Conservation (phyloP, 2,888 invertebrate genomes). For the Drosophila rubida region DNA sequence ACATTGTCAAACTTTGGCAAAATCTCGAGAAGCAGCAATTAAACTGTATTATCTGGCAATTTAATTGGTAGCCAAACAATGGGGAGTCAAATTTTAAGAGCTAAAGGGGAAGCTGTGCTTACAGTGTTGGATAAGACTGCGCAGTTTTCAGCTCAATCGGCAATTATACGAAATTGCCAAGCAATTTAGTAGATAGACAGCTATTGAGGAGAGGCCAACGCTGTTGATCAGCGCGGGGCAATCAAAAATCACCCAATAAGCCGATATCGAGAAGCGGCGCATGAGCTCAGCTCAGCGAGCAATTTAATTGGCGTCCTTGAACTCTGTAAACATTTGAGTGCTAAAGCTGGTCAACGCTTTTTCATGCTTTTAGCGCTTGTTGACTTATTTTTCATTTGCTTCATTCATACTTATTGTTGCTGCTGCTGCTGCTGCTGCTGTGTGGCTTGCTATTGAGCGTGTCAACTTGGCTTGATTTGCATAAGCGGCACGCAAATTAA, state of each 20-base stretch:
- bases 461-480: slow-evolving; percentile 62
- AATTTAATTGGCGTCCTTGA: slow-evolving; percentile 51
- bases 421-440: slow-evolving; percentile 21
- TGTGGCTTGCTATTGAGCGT: slow-evolving; percentile 50
- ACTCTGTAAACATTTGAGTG: slow-evolving; percentile 38
- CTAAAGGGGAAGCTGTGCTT: neutral
- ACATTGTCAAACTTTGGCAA: slow-evolving; percentile 17
- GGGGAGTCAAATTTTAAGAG: too few relatives aligned
- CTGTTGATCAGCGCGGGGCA: neutral
- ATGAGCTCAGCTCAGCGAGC: slow-evolving; percentile 20
- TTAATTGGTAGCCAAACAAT: neutral
- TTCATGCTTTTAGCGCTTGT: slow-evolving; percentile 19
- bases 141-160: neutral
- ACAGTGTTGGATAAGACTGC: neutral
- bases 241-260: slow-evolving; percentile 6
- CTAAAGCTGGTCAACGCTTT: slow-evolving; percentile 21
- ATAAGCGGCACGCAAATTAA: slow-evolving; percentile 72
- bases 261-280: slow-evolving; percentile 4
- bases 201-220: neutral
- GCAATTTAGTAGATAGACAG: neutral
- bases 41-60: slow-evolving; percentile 40
- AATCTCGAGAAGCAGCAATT: slow-evolving; percentile 18
- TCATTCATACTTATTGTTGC: slow-evolving; percentile 14
- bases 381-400: slow-evolving; percentile 39
- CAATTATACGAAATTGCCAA: slow-evolving; percentile 22